Conservation (phyloP, 2,113 vertebrate genomes). For the Heloderma charlesbogerti region DNA sequence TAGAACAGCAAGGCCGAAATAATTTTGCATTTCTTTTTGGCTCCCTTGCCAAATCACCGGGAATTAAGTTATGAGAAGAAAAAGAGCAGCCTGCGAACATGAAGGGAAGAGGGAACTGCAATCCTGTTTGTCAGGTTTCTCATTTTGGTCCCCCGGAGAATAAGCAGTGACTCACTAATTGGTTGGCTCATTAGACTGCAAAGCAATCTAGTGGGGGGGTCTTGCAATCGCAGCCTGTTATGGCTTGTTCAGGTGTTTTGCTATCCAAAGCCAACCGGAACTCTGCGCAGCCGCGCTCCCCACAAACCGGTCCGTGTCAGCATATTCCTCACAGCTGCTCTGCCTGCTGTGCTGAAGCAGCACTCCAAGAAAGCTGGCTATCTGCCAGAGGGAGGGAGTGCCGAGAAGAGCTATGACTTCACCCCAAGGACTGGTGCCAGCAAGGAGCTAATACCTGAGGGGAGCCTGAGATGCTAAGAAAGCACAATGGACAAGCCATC, state of each 20-base stretch:
- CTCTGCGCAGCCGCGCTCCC: accelerated
- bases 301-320: background rate
- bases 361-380: background rate
- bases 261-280: accelerated
- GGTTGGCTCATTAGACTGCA: background rate
- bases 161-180: background rate
- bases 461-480: background rate
- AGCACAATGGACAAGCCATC: background rate
- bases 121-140: background rate
- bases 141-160: background rate
- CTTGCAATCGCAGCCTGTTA: background rate
- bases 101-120: background rate
- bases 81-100: background rate
- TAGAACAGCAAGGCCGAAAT: background rate
- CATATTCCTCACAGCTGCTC: background rate
- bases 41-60: accelerated
- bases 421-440: accelerated
- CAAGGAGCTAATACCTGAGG: background rate
- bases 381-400: background rate
- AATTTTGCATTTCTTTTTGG: background rate
- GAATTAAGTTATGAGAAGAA: background rate
- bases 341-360: background rate
- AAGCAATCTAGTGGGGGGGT: accelerated
- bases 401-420: background rate
- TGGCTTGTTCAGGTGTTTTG: background rate